These are phyloP conservation scores for Ormyrus thymus DNA, from an alignment of 2,888 invertebrate genomes.

Conservation along the genomic window DNA sequence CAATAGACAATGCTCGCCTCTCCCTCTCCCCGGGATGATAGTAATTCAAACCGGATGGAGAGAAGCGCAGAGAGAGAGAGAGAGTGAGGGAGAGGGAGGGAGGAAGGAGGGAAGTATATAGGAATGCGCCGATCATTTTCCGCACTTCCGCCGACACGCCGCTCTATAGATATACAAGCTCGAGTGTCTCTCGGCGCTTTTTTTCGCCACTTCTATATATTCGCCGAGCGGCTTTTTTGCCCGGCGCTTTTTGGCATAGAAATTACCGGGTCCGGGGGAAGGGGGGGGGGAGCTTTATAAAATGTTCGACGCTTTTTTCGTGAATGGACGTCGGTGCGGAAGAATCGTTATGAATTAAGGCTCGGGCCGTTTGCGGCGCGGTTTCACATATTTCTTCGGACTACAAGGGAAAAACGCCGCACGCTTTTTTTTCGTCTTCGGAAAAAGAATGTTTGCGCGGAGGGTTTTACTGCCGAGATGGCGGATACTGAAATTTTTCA, in stretches of 20 bases:
- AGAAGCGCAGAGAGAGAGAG: slow-evolving; percentile 57
- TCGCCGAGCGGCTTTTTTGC: not conserved
- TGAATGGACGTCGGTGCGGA: not conserved
- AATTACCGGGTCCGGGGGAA: not conserved
- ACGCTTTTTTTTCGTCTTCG: too few relatives aligned
- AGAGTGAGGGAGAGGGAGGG: not conserved
- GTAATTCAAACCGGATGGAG: slow-evolving; percentile 72
- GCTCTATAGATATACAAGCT: slow-evolving; percentile 3
- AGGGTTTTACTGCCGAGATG: too few relatives aligned
- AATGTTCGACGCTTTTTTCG: slow-evolving; percentile 21
- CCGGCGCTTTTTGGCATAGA: slow-evolving; percentile 24
- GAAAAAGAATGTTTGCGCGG: too few relatives aligned
- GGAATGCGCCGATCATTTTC: slow-evolving; percentile 65
- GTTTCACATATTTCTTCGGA: slow-evolving; percentile 1
- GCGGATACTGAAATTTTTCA: too few relatives aligned
- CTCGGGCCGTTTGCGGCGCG: not conserved
- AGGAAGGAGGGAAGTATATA: slow-evolving; percentile 22
- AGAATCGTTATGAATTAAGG: slow-evolving; percentile 28
- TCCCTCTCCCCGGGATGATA: slow-evolving; percentile 64
- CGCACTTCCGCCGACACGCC: slow-evolving; percentile 65
- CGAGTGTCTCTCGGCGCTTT: slow-evolving; percentile 1
- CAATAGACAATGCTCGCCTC: slow-evolving; percentile 70
- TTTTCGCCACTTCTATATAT: slow-evolving; percentile 10
- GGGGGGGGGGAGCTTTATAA: slow-evolving; percentile 25
- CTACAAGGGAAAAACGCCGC: too few relatives aligned